phyloP scores from a whole-genome alignment of 1,140 invertebrate species.

The Apis florea region DNA sequence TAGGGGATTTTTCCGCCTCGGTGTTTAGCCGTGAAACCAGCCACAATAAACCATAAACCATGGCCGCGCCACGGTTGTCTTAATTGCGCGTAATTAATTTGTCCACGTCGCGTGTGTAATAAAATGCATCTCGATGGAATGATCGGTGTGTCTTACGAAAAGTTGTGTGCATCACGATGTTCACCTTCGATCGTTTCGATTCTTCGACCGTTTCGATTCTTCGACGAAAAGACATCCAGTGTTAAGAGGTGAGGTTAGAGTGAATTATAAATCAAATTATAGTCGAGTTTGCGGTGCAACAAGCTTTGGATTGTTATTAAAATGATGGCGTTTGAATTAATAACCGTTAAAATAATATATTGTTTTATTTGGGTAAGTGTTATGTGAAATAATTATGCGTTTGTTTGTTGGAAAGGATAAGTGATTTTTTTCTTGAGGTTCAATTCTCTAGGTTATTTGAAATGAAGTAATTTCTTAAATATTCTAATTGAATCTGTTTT shows the following conservation, averaged over 20 bases:
- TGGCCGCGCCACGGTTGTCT: neutral
- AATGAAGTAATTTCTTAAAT: too few species aligned
- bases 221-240: slow-evolving; percentile 29
- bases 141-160: slow-evolving; percentile 21
- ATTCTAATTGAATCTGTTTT: too few species aligned
- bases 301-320: too few species aligned
- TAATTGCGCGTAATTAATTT: slow-evolving; percentile 48
- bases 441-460: too few species aligned
- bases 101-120: slow-evolving; percentile 44
- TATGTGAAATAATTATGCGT: too few species aligned
- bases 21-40: slow-evolving; percentile 13
- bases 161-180: slow-evolving; percentile 35
- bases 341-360: too few species aligned
- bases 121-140: slow-evolving; percentile 37
- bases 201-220: neutral
- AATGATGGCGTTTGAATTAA: too few species aligned
- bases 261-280: slow-evolving; percentile 44
- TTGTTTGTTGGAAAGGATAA: too few species aligned
- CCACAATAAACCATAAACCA: slow-evolving; percentile 46
- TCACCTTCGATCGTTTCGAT: slow-evolving; percentile 30
- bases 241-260: slow-evolving; percentile 64
- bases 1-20: slow-evolving; percentile 32
- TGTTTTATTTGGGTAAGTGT: too few species aligned
- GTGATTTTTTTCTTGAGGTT: too few species aligned
- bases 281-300: slow-evolving; percentile 1